Evolutionary conservation across 23 tunicate genomes (phyloP).

Genomic region (Styela plicata): DNA sequence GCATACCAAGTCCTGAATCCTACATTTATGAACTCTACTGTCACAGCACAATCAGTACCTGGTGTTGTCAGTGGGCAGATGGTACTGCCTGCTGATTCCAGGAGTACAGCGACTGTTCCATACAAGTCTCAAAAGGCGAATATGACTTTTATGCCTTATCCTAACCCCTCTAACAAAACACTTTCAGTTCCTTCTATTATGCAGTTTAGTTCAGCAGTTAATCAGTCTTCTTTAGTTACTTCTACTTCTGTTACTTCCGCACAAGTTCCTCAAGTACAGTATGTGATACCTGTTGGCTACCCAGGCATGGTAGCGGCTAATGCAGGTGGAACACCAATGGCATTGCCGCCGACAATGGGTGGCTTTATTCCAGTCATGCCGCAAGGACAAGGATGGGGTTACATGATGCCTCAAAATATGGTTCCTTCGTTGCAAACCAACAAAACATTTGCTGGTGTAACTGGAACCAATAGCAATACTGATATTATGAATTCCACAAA

Average conservation of each 20-base stretch:
- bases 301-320: not conserved
- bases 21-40: not conserved
- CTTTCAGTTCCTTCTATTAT: not conserved
- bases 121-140: no score
- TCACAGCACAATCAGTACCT: not conserved
- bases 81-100: no score
- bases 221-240: not conserved
- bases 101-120: no score
- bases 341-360: not conserved
- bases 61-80: not conserved
- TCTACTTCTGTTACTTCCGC: not conserved
- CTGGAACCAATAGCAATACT: not conserved
- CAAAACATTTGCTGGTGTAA: not conserved
- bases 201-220: not conserved
- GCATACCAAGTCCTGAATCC: not conserved
- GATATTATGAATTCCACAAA: not conserved
- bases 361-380: not conserved
- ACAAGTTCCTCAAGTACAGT: conserved; percentile 11
- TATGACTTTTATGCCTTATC: no score
- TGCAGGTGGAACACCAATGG: not conserved
- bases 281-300: conserved; percentile 11
- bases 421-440: not conserved
- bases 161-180: not conserved
- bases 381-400: conserved; percentile 19
- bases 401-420: conserved; percentile 7